Base-by-base conservation (phyloP, 2,797 vertebrate species). In the Lycodopsis pacificus region DNA sequence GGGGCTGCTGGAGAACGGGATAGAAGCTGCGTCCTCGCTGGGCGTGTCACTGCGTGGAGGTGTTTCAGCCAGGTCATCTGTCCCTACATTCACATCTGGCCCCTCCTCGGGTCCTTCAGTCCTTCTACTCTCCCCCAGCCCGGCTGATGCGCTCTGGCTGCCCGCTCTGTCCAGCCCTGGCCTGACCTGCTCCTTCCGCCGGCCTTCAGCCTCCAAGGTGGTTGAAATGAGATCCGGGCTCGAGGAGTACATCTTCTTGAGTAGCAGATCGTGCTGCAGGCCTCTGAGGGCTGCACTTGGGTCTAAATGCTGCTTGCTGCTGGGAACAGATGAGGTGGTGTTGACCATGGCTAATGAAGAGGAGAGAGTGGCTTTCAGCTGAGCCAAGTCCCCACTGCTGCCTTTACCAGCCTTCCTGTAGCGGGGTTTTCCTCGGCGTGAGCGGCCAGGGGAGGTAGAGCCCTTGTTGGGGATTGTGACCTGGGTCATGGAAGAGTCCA, bases 191-290 rank as follows among this genome's bases (percentile, higher is more conserved):
- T 90, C 94, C 68, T 94, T 95, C 74, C 93, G 84, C 73, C 94
- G 71, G 40, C 91, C 80, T 49, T 93, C 96, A 0, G 94, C 96
- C 56, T 96, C 95, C 77, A 97, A 64, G 25, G 97, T 97, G 34
- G 97, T 97, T 70, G 96, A 96, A 64, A 99, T 96, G 78, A 99
- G 96, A 79, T 99, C 98, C 0, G 98, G 98, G 83, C 97, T 97
- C 3, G 97, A 98, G 40, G 96, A 97, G 17, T 97, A 97, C 95
- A 97, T 96, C 90, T 97, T 97, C 65, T 96, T 96, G 7, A 97
- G 95, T 27, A 97, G 94, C 11, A 97, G 93, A 85, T 97, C 96
- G 1, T 97, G 96, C 87, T 97, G 96, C 72, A 96, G 94, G 68
- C 96, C 96, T 38, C 95, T 95, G 17, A 95, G 94, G 5, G 94